Conservation (phyloP, 2,113 vertebrate genomes). For the Rattus norvegicus region GRCr8 NC_086019.1:5323501-5324000, state of each 20-base stretch:
- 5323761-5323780: too few species aligned
- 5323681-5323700: not conserved
- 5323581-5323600: not conserved
- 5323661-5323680: not conserved
- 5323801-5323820: too few species aligned
- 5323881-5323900: not conserved
- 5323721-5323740: accelerated
- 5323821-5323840: not conserved
- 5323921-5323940: constrained; percentile 41
- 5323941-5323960: constrained; percentile 37
- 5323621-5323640: not conserved
- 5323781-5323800: too few species aligned
- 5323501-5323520: not conserved
- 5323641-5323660: not conserved
- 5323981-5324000: constrained; percentile 6
- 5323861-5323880: not conserved
- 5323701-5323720: accelerated
- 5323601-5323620: not conserved
- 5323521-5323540: not conserved
- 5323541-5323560: not conserved
- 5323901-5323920: not conserved
- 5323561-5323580: not conserved
- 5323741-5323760: too few species aligned
- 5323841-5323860: not conserved
- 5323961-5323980: constrained; percentile 51